Evolutionary conservation across 2,888 invertebrate species (phyloP), one percentile per base, ranked within the genome.

Genomic region (Apocheima hispidaria): DNA sequence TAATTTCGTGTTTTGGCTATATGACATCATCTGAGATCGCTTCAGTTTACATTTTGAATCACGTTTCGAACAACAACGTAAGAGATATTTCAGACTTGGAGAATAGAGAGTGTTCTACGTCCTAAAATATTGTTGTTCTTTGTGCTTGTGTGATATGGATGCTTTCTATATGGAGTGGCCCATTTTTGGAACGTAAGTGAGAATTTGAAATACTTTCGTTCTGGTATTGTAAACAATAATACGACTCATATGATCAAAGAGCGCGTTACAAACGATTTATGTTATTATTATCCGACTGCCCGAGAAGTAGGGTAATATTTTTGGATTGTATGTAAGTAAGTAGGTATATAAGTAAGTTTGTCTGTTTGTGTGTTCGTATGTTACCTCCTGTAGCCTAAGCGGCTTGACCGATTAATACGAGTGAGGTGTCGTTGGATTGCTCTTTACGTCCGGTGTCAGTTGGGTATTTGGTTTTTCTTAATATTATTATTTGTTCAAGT

Each of bases 1-100:
- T 87, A 87, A 89, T 87, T 60, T 84, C 79, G 65, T 56, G 67
- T 68, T 79, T 79, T 72, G 69, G 56, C 62, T 46, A 63, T 82
- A 87, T 90, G 87, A 90, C 88, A 86, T 90, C 90, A 65, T 83
- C 87, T 87, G 83, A 88, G 86, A 86, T 89, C 88, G 76, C 75
- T 48, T 78, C 78, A 78, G 82, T 82, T 83, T 82, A 78, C 77
- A 73, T 77, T 82, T 84, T 84, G 84, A 82, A 81, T 86, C 83
- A 82, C 79, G 74, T 73, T 74, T 65, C 72, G 43, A 33, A 59
- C 50, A 65, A 65, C 63, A 68, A 50, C 55, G 58, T 56, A 52
- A 53, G 54, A 70, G 51, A 59, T 68, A 69, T 71, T 67, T 71
- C 75, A 72, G 63, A 69, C 62, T 65, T 68, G 18, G 38, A 62